Evolutionary conservation across 2,113 vertebrate genomes (phyloP).

Genomic region (Mionectes macconnelli): DNA sequence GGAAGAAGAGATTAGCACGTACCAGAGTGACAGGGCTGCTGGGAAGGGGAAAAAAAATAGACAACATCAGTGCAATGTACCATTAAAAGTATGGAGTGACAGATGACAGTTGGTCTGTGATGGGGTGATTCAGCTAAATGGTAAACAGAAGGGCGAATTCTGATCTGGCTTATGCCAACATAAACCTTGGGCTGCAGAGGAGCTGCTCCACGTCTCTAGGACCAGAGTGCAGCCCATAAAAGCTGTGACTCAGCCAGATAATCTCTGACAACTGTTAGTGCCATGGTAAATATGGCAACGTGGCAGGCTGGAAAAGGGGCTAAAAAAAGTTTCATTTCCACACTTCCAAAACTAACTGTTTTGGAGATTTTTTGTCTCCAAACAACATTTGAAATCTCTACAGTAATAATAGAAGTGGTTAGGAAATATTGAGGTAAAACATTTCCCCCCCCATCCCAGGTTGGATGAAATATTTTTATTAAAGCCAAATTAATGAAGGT

Average conservation of each 20-base stretch:
- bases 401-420: neutral
- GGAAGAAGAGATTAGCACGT: constrained; percentile 51
- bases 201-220: constrained; percentile 33
- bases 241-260: constrained; percentile 69
- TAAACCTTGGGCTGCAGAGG: constrained; percentile 61
- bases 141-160: constrained; percentile 63
- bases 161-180: constrained; percentile 59
- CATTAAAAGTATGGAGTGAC: constrained; percentile 66
- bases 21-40: constrained; percentile 47
- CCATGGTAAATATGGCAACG: constrained; percentile 55
- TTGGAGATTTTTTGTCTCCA: neutral
- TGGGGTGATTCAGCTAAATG: constrained; percentile 70
- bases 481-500: neutral
- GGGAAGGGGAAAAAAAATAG: constrained; percentile 46
- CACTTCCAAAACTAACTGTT: neutral
- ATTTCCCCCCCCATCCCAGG: neutral
- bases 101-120: constrained; percentile 69
- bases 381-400: neutral
- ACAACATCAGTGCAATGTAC: constrained; percentile 65
- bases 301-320: constrained; percentile 45
- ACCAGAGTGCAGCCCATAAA: constrained; percentile 18
- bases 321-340: constrained; percentile 46
- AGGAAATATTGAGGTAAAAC: neutral
- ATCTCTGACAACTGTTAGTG: constrained; percentile 65
- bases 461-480: neutral